Percentiles rank a stretch among this genome's conserved stretches.
phyloP scores from a whole-genome alignment of 2,888 invertebrate species.

The Esperia sulphurella region DNA sequence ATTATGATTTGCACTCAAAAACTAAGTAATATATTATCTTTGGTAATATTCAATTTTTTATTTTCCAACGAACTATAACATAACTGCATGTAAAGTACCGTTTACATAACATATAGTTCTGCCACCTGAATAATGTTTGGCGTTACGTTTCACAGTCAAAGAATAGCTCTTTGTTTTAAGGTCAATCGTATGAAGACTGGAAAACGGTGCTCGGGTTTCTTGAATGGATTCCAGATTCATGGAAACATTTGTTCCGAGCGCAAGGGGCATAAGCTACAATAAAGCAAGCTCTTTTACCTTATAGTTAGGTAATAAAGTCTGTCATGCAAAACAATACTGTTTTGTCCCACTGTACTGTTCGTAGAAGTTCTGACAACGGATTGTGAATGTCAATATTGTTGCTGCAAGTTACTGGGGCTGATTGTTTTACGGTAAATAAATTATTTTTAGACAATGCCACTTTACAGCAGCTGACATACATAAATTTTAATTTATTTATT shows the following conservation, averaged over 20 bases:
- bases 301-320: background rate
- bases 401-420: no score
- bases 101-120: slow-evolving; percentile 8
- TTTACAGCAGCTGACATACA: no score
- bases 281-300: background rate
- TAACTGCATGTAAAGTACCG: background rate
- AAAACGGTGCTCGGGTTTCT: slow-evolving; percentile 48
- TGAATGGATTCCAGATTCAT: slow-evolving; percentile 48
- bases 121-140: slow-evolving; percentile 27
- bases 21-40: no score
- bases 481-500: no score
- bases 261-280: slow-evolving; percentile 7
- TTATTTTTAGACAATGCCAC: no score
- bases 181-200: slow-evolving; percentile 43
- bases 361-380: slow-evolving; percentile 5
- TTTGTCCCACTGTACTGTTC: slow-evolving; percentile 6
- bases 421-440: no score
- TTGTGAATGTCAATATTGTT: background rate
- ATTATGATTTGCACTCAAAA: no score
- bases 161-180: slow-evolving; percentile 62
- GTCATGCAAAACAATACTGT: background rate
- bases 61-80: background rate
- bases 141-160: slow-evolving; percentile 35
- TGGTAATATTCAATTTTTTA: no score
- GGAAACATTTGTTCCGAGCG: slow-evolving; percentile 30